A percentile compares a stretch with the other conserved stretches of the same genome.
These are phyloP conservation scores for Zaprionus taronus DNA, from an alignment of 1,140 invertebrate genomes.

Conservation along the genomic window DNA sequence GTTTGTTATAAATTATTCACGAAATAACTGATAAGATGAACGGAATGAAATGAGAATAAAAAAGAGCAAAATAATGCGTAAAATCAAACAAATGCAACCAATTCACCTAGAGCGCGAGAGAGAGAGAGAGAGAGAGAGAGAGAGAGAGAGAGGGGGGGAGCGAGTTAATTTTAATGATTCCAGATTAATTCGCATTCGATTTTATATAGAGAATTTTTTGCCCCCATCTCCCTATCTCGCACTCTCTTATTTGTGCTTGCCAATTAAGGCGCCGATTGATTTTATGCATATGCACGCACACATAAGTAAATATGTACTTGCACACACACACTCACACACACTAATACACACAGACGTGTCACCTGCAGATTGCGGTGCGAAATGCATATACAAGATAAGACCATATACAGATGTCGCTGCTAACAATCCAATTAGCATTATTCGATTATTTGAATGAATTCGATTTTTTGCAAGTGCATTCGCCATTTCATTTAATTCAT, in stretches of 20 bases:
- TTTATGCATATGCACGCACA: constrained; percentile 49
- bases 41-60: constrained; percentile 19
- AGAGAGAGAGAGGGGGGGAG: not conserved
- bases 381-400: constrained; percentile 4
- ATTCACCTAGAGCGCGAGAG: not conserved
- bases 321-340: not conserved
- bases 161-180: constrained; percentile 37
- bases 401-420: constrained; percentile 11
- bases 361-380: not conserved
- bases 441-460: constrained; percentile 29
- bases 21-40: constrained; percentile 71
- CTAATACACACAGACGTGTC: not conserved
- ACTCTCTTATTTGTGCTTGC: constrained; percentile 46
- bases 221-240: not conserved
- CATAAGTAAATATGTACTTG: constrained; percentile 5
- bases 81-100: constrained; percentile 4
- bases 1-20: constrained; percentile 70
- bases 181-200: constrained; percentile 39
- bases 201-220: constrained; percentile 14
- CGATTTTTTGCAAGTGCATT: not conserved
- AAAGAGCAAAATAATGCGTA: constrained; percentile 3
- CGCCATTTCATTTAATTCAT: not conserved
- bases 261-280: constrained; percentile 67
- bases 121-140: not conserved
- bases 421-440: constrained; percentile 12